Percentiles rank a stretch among this genome's conserved stretches.
Conservation (phyloP, 2,797 vertebrate genomes). For the Buceros bicornis region DNA sequence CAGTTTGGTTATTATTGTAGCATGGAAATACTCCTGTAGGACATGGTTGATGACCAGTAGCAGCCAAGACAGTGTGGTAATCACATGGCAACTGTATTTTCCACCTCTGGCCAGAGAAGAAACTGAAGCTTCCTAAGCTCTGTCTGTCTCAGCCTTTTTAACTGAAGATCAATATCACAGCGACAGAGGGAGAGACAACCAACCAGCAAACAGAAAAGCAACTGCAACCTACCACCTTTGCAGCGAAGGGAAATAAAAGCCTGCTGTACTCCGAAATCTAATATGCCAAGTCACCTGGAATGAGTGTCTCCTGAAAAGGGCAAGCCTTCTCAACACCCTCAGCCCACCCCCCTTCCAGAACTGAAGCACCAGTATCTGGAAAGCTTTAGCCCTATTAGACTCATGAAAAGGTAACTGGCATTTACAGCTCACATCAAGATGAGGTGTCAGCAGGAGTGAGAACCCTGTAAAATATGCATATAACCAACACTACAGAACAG, state of each 20-base stretch:
- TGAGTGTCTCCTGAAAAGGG: slow-evolving; percentile 49
- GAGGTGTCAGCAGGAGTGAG: background rate
- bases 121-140: slow-evolving; percentile 25
- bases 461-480: background rate
- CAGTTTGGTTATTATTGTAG: slow-evolving; percentile 51
- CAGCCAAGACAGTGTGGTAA: background rate
- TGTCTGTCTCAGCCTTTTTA: slow-evolving; percentile 44
- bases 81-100: slow-evolving; percentile 36
- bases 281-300: slow-evolving; percentile 57
- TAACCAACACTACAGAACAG: background rate
- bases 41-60: slow-evolving; percentile 46
- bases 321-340: slow-evolving; percentile 12
- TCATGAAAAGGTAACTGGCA: slow-evolving; percentile 37
- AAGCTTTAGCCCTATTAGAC: slow-evolving; percentile 48
- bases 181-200: slow-evolving; percentile 26
- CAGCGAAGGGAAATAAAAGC: slow-evolving; percentile 49
- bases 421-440: background rate
- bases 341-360: background rate
- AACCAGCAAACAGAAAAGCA: slow-evolving; percentile 41
- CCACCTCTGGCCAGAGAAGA: slow-evolving; percentile 49
- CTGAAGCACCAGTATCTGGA: slow-evolving; percentile 5
- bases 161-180: slow-evolving; percentile 43
- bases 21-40: slow-evolving; percentile 53
- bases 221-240: background rate
- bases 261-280: slow-evolving; percentile 23